Base-by-base conservation (phyloP, 2,888 invertebrate species). In the Synergus itoensis region DNA sequence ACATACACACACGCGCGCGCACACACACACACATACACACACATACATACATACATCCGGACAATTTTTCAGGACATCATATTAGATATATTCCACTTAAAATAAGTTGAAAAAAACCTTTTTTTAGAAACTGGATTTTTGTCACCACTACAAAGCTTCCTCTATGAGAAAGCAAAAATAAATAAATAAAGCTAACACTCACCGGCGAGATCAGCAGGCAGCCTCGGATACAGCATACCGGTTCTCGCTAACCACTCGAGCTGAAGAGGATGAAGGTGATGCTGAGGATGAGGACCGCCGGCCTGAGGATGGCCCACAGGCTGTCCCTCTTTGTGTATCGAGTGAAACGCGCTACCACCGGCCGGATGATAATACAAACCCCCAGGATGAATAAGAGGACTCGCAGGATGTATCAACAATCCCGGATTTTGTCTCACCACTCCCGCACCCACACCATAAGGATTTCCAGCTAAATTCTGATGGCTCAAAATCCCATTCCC, bases 221-320 rank as follows among this genome's bases (percentile, higher is more conserved):
- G 94, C 90, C 98, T 94, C 63, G 98, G 98, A 90, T 98, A 98
- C 85, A 98, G 95, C 97, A 98, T 98, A 40, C 98, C 98, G 4
- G 97, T 97, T 87, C 98, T 94, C 7, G 98, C 97, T 83, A 98
- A 93, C 96, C 98, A 98, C 92, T 98, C 98, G 83, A 98, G 94
- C 92, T 97, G 97, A 93, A 96, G 95, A 60, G 92, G 90, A 86
- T 92, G 91, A 80, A 92, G 91, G 87, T 96, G 96, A 87, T 96
- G 96, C 57, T 96, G 94, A 78, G 96, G 96, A 80, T 93, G 93
- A 84, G 86, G 88, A 28, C 87, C 88, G 28, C 83, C 81, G 21
- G 87, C 85, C 78, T 88, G 89, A 53, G 87, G 86, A 86, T 88
- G 89, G 81, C 90, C 92, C 48, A 93, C 90, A 4, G 92, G 92